phyloP scores from a whole-genome alignment of 2,113 vertebrate genomes.

The Marmota flaviventris region DNA sequence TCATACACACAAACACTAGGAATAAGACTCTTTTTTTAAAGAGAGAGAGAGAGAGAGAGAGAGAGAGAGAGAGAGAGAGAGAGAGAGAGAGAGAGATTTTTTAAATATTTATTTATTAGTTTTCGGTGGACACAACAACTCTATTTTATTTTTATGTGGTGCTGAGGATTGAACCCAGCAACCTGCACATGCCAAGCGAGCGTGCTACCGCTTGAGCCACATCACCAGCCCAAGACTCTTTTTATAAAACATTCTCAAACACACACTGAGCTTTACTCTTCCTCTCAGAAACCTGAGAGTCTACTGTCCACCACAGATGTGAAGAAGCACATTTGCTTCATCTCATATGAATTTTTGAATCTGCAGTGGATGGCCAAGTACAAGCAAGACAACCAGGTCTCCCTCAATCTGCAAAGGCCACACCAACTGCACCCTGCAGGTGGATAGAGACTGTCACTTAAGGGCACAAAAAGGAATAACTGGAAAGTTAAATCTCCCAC shows the following conservation, averaged over 20 bases:
- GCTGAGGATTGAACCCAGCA: too few relatives aligned
- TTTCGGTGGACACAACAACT: too few relatives aligned
- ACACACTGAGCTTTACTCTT: not conserved
- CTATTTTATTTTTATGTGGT: too few relatives aligned
- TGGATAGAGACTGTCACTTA: not conserved
- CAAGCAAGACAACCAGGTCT: not conserved
- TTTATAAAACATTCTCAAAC: not conserved
- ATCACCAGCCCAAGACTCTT: too few relatives aligned
- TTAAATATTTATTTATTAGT: too few relatives aligned
- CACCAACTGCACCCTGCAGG: not conserved
- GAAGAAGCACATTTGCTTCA: not conserved
- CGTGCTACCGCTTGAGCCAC: too few relatives aligned
- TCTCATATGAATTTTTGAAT: not conserved
- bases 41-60: too few relatives aligned
- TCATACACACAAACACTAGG: not conserved
- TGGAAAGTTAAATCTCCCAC: not conserved
- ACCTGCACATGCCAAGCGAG: too few relatives aligned
- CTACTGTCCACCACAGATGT: not conserved
- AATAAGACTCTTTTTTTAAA: not conserved
- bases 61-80: too few relatives aligned
- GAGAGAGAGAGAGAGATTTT: too few relatives aligned
- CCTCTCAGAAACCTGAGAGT: too few relatives aligned
- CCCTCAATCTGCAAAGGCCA: not conserved
- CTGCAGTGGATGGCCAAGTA: not conserved
- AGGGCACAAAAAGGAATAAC: conserved; percentile 1